A percentile compares a stretch with the other conserved stretches of the same genome.
Evolutionary conservation across 2,888 invertebrate genomes (phyloP).

Genomic region (Eulithis prunata): DNA sequence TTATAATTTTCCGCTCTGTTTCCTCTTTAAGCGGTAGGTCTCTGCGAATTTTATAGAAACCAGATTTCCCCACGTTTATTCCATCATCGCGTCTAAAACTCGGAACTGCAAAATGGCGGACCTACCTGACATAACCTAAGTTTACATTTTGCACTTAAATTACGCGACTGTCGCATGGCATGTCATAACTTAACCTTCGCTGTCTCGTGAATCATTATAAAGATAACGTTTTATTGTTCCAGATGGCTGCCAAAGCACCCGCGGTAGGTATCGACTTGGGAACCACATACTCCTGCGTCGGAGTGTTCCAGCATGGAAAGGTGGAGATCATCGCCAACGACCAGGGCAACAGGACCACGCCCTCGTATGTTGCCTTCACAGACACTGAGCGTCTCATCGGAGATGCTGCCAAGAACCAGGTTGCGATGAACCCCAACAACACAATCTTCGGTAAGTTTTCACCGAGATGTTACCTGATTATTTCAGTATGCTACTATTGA

Average conservation of each 20-base stretch:
- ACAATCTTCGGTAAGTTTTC: constrained; percentile 89
- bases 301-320: constrained; percentile 96
- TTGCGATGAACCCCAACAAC: constrained; percentile 95
- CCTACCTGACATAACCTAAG: constrained; percentile 8
- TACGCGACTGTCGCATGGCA: no score
- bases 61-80: constrained; percentile 2
- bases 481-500: background rate
- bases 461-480: background rate
- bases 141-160: no score
- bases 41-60: background rate
- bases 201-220: constrained; percentile 11
- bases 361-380: constrained; percentile 93
- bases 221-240: constrained; percentile 48
- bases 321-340: constrained; percentile 96
- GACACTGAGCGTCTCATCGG: constrained; percentile 93
- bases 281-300: constrained; percentile 97
- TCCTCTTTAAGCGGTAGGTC: background rate
- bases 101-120: constrained; percentile 37
- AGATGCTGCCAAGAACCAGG: constrained; percentile 93
- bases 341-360: constrained; percentile 95
- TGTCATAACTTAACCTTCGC: background rate
- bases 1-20: no score
- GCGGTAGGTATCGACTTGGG: constrained; percentile 98
- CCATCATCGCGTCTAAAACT: constrained; percentile 13
- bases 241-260: constrained; percentile 90